Conservation (phyloP, 2,797 vertebrate species). For the Lepidocolaptes lacrymiger region DNA sequence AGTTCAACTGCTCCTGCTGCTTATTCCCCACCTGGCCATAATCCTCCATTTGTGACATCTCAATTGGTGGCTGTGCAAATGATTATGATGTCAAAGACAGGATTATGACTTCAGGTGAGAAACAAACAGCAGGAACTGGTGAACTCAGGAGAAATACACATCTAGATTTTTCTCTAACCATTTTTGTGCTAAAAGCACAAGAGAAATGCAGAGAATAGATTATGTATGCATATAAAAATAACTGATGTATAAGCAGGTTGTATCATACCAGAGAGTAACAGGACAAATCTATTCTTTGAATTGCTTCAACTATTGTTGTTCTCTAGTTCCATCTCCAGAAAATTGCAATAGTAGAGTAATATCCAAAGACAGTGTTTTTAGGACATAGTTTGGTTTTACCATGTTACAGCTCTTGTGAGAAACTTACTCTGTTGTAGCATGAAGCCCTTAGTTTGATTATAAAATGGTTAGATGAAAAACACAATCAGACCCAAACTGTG, state of each 20-base stretch:
- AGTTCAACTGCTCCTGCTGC: conserved; percentile 61
- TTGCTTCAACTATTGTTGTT: background rate
- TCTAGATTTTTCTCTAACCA: conserved; percentile 71
- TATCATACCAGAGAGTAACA: background rate
- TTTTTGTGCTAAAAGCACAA: conserved; percentile 63
- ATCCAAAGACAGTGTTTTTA: background rate
- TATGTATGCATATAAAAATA: conserved; percentile 2
- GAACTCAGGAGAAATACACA: conserved; percentile 72
- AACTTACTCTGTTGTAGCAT: background rate
- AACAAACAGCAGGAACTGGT: conserved; percentile 74
- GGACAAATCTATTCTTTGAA: background rate
- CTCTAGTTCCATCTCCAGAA: background rate
- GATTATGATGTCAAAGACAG: conserved; percentile 76
- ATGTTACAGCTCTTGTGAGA: background rate
- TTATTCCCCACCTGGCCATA: conserved; percentile 64
- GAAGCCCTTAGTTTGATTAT: background rate
- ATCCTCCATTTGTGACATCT: conserved; percentile 66
- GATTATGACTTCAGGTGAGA: conserved; percentile 76
- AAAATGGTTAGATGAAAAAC: background rate
- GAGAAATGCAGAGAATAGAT: conserved; percentile 35
- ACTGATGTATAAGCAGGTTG: conserved; percentile 7
- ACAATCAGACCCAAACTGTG: background rate
- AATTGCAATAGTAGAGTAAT: background rate
- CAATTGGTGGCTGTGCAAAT: conserved; percentile 72
- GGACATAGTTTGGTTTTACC: background rate